Evolutionary conservation across 2,113 vertebrate species (phyloP).

Genomic region (Dipodomys ordii): DNA sequence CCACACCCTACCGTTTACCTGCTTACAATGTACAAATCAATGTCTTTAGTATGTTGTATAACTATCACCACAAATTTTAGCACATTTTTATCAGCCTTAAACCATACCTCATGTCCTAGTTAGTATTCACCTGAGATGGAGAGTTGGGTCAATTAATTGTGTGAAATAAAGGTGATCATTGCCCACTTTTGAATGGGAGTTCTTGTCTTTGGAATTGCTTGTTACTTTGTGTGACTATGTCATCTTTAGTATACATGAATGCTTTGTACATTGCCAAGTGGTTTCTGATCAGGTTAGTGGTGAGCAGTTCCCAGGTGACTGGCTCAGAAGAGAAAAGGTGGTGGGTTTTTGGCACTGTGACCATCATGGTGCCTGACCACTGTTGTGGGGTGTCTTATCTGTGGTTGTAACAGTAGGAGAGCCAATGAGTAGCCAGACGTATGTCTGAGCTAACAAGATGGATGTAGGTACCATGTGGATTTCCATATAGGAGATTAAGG

Average conservation of each 20-base stretch:
- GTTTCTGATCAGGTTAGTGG: not conserved
- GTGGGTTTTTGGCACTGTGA: not conserved
- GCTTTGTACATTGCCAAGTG: not conserved
- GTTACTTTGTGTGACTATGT: not conserved
- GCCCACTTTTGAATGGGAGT: not conserved
- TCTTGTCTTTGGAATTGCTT: conserved; percentile 17
- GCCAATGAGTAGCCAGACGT: too few species aligned
- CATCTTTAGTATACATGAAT: not conserved
- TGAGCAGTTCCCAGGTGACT: not conserved
- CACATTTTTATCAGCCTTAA: not conserved
- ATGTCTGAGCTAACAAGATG: not conserved
- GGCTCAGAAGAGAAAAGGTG: not conserved
- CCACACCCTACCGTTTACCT: not conserved
- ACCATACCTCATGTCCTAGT: not conserved
- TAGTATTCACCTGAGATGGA: not conserved
- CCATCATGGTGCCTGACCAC: not conserved
- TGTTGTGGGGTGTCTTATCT: not conserved
- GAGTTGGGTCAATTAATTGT: conserved; percentile 17
- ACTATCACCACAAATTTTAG: not conserved
- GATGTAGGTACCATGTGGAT: not conserved
- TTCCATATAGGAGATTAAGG: not conserved
- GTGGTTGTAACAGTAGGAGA: not conserved
- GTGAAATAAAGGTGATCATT: not conserved
- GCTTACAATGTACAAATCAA: not conserved
- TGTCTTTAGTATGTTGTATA: not conserved